These are phyloP conservation scores for Solenopsis invicta DNA, from an alignment of 1,140 invertebrate species.

Conservation along the genomic window DNA sequence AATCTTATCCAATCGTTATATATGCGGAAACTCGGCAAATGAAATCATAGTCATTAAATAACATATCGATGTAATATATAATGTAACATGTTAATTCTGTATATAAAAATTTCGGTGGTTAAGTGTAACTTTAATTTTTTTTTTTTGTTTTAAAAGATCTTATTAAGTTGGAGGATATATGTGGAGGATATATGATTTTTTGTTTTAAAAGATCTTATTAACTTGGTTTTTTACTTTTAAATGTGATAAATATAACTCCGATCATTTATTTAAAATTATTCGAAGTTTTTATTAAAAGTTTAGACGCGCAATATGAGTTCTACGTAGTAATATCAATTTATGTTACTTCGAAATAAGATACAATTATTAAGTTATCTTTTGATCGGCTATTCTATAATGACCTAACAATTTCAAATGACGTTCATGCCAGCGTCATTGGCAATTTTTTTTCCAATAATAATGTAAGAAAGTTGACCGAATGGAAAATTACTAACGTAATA, in stretches of 20 bases:
- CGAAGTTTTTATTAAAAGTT: too few species aligned
- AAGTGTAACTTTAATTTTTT: too few species aligned
- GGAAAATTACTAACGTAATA: neutral
- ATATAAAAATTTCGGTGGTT: too few species aligned
- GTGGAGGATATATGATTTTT: too few species aligned
- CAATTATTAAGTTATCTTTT: neutral
- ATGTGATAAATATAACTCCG: too few species aligned
- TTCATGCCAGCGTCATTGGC: neutral
- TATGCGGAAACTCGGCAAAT: neutral
- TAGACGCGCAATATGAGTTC: too few species aligned
- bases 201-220: too few species aligned
- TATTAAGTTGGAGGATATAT: too few species aligned
- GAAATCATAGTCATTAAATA: neutral
- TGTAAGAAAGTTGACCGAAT: neutral
- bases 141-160: too few species aligned
- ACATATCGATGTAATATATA: neutral
- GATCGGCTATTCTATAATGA: neutral
- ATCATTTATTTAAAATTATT: too few species aligned
- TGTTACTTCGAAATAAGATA: neutral
- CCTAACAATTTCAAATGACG: neutral
- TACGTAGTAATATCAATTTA: neutral
- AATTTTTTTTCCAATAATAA: conserved; percentile 17
- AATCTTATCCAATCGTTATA: neutral
- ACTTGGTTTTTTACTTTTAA: too few species aligned
- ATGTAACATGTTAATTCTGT: neutral